phyloP scores from a whole-genome alignment of 2,797 vertebrate species.

The Xenentodon cancila region DNA sequence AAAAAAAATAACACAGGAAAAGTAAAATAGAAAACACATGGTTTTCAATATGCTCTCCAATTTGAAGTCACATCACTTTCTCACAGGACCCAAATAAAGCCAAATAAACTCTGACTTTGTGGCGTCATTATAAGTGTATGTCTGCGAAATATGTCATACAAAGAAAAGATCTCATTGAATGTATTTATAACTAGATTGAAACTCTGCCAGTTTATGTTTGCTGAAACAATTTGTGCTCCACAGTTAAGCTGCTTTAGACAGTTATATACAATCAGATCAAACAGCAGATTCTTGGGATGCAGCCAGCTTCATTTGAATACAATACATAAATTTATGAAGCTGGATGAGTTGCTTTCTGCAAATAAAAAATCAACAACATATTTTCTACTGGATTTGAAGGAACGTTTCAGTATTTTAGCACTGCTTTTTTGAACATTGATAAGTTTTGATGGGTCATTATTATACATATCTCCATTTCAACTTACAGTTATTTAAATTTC shows the following conservation, averaged over 20 bases:
- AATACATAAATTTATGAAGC: slow-evolving; percentile 20
- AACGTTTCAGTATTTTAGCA: slow-evolving; percentile 43
- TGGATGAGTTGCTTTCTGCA: slow-evolving; percentile 20
- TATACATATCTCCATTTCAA: slow-evolving; percentile 28
- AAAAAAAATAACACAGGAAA: slow-evolving; percentile 49
- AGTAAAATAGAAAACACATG: slow-evolving; percentile 37
- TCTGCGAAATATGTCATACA: slow-evolving; percentile 1
- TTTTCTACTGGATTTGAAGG: slow-evolving; percentile 23
- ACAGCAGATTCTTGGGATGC: slow-evolving; percentile 9
- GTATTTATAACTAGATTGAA: background rate
- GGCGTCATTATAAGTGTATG: slow-evolving; percentile 7
- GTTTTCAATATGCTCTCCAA: slow-evolving; percentile 44
- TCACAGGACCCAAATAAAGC: slow-evolving; percentile 23
- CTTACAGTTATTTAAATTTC: slow-evolving; percentile 46
- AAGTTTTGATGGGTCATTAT: slow-evolving; percentile 19
- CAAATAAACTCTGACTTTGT: slow-evolving; percentile 11
- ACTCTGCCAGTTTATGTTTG: background rate
- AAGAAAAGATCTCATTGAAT: slow-evolving; percentile 10
- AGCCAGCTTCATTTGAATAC: slow-evolving; percentile 23
- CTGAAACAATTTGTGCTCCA: slow-evolving; percentile 9
- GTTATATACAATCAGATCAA: slow-evolving; percentile 12
- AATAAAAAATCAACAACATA: slow-evolving; percentile 14
- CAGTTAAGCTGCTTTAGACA: slow-evolving; percentile 1
- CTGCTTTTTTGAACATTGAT: slow-evolving; percentile 26
- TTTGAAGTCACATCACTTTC: slow-evolving; percentile 61